phyloP scores from a whole-genome alignment of 2,888 invertebrate genomes.

The Lasioglossum marginatum region DNA sequence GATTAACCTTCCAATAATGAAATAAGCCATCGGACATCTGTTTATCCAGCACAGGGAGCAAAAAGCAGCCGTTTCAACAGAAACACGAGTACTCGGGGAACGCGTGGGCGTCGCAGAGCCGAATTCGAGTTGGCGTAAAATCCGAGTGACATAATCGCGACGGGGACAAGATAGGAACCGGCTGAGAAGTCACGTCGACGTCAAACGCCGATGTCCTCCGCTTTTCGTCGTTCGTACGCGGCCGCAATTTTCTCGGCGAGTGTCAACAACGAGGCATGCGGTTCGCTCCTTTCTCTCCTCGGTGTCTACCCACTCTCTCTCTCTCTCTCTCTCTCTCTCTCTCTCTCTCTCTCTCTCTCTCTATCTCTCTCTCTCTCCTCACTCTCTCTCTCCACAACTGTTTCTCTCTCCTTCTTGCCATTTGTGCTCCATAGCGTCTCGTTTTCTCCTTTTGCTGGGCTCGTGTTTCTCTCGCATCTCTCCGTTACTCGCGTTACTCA shows the following conservation, averaged over 20 bases:
- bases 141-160: background rate
- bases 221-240: slow-evolving; percentile 55
- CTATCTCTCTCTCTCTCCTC: too few relatives aligned
- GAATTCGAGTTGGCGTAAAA: background rate
- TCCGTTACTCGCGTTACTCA: slow-evolving; percentile 54
- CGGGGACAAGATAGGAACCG: background rate
- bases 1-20: background rate
- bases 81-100: background rate
- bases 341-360: slow-evolving; percentile 18
- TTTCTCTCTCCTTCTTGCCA: background rate
- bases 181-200: slow-evolving; percentile 18
- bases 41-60: background rate
- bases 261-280: slow-evolving; percentile 63
- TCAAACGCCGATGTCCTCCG: slow-evolving; percentile 13
- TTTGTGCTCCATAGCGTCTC: background rate
- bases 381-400: too few relatives aligned
- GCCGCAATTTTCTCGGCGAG: slow-evolving; percentile 67
- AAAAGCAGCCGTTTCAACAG: background rate
- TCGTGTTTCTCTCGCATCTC: slow-evolving; percentile 40
- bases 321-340: background rate
- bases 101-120: background rate
- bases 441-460: slow-evolving; percentile 18
- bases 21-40: background rate
- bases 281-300: slow-evolving; percentile 29
- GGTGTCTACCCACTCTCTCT: slow-evolving; percentile 10